These are phyloP conservation scores for Litoditis marina DNA, from an alignment of 2,888 invertebrate species.

Conservation along the genomic window DNA sequence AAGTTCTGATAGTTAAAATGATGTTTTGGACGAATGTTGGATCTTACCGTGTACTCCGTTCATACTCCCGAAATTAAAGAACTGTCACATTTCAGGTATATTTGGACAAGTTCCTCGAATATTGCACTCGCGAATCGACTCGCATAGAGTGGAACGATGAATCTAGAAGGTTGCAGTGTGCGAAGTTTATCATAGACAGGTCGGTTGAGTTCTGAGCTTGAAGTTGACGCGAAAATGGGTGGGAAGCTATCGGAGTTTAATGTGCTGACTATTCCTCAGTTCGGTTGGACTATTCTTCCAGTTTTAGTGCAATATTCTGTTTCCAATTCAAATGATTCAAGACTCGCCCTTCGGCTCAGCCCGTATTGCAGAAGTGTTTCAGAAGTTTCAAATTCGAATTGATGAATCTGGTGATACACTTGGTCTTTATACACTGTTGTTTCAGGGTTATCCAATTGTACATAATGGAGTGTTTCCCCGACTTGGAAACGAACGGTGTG, in stretches of 20 bases:
- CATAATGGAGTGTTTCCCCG: conserved; percentile 44
- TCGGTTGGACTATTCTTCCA: too few species aligned
- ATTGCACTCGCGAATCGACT: conserved; percentile 53
- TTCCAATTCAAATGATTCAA: too few species aligned
- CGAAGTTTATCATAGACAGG: conserved; percentile 53
- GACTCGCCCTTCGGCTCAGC: too few species aligned
- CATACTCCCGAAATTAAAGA: not conserved
- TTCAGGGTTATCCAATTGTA: conserved; percentile 35
- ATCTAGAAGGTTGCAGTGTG: conserved; percentile 45
- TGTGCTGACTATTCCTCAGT: too few species aligned
- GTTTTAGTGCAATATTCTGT: too few species aligned
- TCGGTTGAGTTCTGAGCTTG: conserved; percentile 19
- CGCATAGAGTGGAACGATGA: conserved; percentile 59
- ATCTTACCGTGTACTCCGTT: too few species aligned
- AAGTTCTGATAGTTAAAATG: too few species aligned
- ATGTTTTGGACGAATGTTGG: too few species aligned
- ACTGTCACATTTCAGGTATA: conserved; percentile 43
- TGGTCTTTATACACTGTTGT: too few species aligned
- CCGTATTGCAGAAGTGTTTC: not conserved
- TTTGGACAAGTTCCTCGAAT: conserved; percentile 60
- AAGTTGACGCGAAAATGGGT: too few species aligned
- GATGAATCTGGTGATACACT: not conserved
- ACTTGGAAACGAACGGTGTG: conserved; percentile 45
- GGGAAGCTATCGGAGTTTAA: too few species aligned
- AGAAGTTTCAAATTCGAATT: too few species aligned